phyloP scores from a whole-genome alignment of 2,797 vertebrate species.

The Lycodopsis pacificus region DNA sequence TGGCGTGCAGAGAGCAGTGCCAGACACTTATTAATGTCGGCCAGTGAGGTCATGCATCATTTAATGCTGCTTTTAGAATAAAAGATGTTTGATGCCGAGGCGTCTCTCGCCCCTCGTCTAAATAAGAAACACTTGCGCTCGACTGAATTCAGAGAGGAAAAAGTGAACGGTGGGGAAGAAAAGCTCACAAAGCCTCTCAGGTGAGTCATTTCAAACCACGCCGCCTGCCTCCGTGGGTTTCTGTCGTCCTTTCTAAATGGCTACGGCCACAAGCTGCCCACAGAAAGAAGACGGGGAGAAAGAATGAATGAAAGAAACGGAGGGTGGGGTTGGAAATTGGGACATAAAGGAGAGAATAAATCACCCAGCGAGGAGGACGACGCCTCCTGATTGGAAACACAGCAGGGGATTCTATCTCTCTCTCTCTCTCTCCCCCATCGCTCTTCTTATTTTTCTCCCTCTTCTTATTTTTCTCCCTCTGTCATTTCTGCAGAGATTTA shows the following conservation, averaged over 20 bases:
- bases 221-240: conserved; percentile 32
- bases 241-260: conserved; percentile 58
- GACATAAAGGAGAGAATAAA: conserved; percentile 76
- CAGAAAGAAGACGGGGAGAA: conserved; percentile 33
- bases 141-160: conserved; percentile 3
- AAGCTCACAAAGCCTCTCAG: conserved; percentile 45
- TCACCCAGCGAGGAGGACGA: conserved; percentile 70
- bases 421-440: conserved; percentile 49
- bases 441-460: conserved; percentile 21
- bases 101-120: conserved; percentile 17
- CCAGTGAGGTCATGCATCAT: conserved; percentile 65
- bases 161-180: conserved; percentile 44
- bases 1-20: conserved; percentile 20
- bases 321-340: conserved; percentile 62
- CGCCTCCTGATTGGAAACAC: conserved; percentile 77
- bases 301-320: conserved; percentile 65
- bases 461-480: no score
- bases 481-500: conserved; percentile 49
- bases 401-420: conserved; percentile 67
- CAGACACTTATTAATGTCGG: conserved; percentile 59
- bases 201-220: conserved; percentile 67
- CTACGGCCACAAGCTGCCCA: conserved; percentile 52
- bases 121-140: conserved; percentile 8
- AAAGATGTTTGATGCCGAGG: conserved; percentile 45
- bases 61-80: conserved; percentile 67